Evolutionary conservation across 2,888 invertebrate genomes (phyloP).

Genomic region (Tortricodes alternella): DNA sequence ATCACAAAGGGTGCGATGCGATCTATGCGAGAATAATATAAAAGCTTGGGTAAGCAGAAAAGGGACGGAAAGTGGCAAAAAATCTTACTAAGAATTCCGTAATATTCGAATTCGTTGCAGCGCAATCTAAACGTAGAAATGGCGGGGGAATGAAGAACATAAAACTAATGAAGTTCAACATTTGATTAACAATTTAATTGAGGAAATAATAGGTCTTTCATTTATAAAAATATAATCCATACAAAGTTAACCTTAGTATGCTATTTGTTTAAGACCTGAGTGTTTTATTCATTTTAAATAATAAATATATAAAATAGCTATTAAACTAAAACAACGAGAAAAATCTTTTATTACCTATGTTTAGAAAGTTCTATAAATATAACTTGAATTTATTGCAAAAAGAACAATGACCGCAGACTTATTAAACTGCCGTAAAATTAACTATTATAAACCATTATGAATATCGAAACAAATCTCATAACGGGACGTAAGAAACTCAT

Average conservation of each 20-base stretch:
- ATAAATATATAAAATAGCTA: too few relatives aligned
- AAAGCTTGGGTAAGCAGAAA: constrained; percentile 45
- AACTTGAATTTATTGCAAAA: background rate
- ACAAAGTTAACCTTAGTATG: too few relatives aligned
- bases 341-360: too few relatives aligned
- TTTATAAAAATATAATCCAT: too few relatives aligned
- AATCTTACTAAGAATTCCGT: constrained; percentile 49
- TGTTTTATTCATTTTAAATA: too few relatives aligned
- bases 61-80: constrained; percentile 58
- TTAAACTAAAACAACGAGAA: too few relatives aligned
- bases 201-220: too few relatives aligned
- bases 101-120: constrained; percentile 24
- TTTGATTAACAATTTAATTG: too few relatives aligned
- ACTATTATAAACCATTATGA: constrained; percentile 19
- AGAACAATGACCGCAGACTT: background rate
- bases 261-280: too few relatives aligned
- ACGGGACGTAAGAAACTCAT: constrained; percentile 27
- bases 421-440: constrained; percentile 5
- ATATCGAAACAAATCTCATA: constrained; percentile 30
- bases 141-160: too few relatives aligned
- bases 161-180: too few relatives aligned
- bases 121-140: background rate
- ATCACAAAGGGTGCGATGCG: constrained; percentile 61
- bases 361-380: too few relatives aligned
- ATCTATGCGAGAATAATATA: constrained; percentile 50